phyloP scores from a whole-genome alignment of 2,113 vertebrate genomes.

The Ictidomys tridecemlineatus region DNA sequence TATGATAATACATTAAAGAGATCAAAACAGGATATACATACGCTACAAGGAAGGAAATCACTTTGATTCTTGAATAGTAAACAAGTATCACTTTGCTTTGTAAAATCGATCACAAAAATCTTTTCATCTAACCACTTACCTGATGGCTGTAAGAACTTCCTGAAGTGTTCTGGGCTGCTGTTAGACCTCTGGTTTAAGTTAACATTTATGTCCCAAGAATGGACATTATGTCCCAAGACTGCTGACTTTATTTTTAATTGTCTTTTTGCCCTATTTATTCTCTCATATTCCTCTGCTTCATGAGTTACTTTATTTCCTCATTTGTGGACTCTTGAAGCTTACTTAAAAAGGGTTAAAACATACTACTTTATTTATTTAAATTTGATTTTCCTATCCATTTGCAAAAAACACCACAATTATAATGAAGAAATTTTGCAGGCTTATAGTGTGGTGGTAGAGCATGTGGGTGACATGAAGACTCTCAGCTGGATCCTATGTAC shows the following conservation, averaged over 20 bases:
- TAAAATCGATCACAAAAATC: background rate
- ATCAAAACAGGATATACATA: background rate
- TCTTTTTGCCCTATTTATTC: background rate
- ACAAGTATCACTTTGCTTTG: background rate
- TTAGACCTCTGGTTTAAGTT: background rate
- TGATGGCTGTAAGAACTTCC: background rate
- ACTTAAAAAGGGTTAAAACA: background rate
- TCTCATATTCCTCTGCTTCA: background rate
- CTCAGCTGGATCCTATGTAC: background rate
- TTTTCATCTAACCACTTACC: background rate
- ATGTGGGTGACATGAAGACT: no score
- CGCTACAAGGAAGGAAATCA: background rate
- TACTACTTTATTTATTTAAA: background rate
- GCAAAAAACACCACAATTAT: background rate
- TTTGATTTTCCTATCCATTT: background rate
- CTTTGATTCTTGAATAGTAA: conserved; percentile 11
- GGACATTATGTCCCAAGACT: background rate
- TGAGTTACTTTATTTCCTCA: background rate
- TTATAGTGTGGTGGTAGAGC: background rate
- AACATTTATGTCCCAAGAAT: background rate
- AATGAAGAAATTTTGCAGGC: background rate
- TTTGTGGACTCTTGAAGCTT: background rate
- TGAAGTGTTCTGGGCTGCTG: background rate
- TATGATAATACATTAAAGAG: background rate
- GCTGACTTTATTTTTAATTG: background rate